Evolutionary conservation across 2,888 invertebrate genomes (phyloP).

Genomic region (Microdon myrmicae): DNA sequence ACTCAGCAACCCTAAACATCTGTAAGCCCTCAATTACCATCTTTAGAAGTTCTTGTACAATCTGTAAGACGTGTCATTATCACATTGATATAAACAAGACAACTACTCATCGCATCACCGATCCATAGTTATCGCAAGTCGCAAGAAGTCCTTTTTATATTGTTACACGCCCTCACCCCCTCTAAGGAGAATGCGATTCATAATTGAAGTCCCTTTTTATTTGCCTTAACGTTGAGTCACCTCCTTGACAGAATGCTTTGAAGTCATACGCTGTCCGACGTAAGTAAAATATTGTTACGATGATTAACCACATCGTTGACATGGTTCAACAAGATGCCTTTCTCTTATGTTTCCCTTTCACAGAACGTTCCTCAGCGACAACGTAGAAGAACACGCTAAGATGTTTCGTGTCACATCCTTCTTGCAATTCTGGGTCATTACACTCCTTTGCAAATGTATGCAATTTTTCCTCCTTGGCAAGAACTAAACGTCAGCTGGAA

Average conservation of each 20-base stretch:
- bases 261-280: constrained; percentile 31
- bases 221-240: constrained; percentile 10
- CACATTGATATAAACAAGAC: constrained; percentile 43
- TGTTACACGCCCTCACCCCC: too few species aligned
- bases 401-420: too few species aligned
- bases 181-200: too few species aligned
- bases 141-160: too few species aligned
- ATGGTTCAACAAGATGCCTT: constrained; percentile 48
- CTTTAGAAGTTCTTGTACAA: constrained; percentile 28
- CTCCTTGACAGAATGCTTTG: constrained; percentile 15
- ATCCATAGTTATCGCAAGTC: constrained; percentile 38
- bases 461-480: constrained; percentile 12
- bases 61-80: constrained; percentile 43
- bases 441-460: constrained; percentile 33
- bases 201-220: not conserved
- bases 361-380: too few species aligned
- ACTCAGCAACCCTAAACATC: constrained; percentile 4
- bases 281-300: constrained; percentile 50
- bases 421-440: constrained; percentile 32
- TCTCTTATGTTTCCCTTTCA: constrained; percentile 38
- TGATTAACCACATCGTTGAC: constrained; percentile 52
- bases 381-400: too few species aligned
- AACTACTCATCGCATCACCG: constrained; percentile 45
- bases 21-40: constrained; percentile 17
- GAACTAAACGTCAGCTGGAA: too few species aligned